Percentiles rank a stretch among this genome's conserved stretches.
These are phyloP conservation scores for Athalia rosae DNA, from an alignment of 2,888 invertebrate genomes.

Conservation along the genomic window DNA sequence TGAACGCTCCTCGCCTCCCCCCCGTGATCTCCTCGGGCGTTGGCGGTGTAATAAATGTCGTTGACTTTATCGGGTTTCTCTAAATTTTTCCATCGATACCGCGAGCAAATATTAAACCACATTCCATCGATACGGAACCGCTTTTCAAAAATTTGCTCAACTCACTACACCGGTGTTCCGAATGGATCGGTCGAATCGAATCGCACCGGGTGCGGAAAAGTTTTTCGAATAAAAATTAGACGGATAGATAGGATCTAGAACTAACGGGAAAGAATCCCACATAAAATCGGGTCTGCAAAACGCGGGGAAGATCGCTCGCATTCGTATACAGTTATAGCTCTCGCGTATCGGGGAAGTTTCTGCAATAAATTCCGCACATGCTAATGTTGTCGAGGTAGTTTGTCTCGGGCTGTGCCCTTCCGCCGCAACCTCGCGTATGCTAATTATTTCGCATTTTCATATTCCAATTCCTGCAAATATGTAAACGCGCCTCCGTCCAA, in stretches of 20 bases:
- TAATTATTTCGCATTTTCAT: constrained; percentile 45
- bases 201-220: too few relatives aligned
- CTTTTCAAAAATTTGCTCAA: too few relatives aligned
- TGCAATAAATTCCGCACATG: constrained; percentile 53
- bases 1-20: not conserved
- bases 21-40: too few relatives aligned
- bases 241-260: too few relatives aligned
- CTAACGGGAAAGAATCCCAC: not conserved
- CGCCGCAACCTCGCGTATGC: constrained; percentile 44
- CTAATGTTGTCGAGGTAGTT: constrained; percentile 51
- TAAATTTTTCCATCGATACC: too few relatives aligned
- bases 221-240: too few relatives aligned
- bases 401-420: constrained; percentile 45
- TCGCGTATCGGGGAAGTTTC: constrained; percentile 46
- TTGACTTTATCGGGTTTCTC: too few relatives aligned
- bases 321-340: not conserved
- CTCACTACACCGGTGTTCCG: too few relatives aligned
- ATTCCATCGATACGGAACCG: too few relatives aligned
- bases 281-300: constrained; percentile 4
- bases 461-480: constrained; percentile 39
- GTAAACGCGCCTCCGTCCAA: constrained; percentile 41
- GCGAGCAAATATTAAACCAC: too few relatives aligned
- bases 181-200: too few relatives aligned
- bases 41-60: too few relatives aligned
- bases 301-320: not conserved